phyloP scores from a whole-genome alignment of 2,888 invertebrate species.

The Phasia obesa region DNA sequence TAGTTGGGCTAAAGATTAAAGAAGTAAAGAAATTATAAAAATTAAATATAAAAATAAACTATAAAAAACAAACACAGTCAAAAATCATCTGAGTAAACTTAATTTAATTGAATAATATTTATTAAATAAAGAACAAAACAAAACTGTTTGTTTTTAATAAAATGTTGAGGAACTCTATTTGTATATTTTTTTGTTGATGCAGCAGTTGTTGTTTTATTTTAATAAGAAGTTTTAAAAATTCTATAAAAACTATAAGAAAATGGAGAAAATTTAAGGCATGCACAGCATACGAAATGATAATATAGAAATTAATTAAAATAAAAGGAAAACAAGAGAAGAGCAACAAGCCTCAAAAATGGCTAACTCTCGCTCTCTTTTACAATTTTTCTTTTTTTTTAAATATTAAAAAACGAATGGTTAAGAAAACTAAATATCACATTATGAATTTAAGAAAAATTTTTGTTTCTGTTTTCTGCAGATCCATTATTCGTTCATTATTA shows the following conservation, averaged over 20 bases:
- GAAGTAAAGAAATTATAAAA: conserved; percentile 26
- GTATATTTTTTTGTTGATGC: conserved; percentile 45
- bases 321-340: conserved; percentile 32
- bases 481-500: too few relatives aligned
- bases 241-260: conserved; percentile 31
- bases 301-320: conserved; percentile 56
- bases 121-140: conserved; percentile 18
- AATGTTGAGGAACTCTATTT: conserved; percentile 65
- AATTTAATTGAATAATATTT: conserved; percentile 35
- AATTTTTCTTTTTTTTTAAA: conserved; percentile 34
- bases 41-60: conserved; percentile 35
- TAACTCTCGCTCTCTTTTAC: conserved; percentile 38
- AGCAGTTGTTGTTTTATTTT: conserved; percentile 39
- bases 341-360: conserved; percentile 5
- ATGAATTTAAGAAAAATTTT: conserved; percentile 60
- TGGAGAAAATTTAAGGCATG: conserved; percentile 53
- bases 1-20: conserved; percentile 41
- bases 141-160: conserved; percentile 20
- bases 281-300: conserved; percentile 68
- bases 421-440: conserved; percentile 68
- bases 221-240: conserved; percentile 37
- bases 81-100: conserved; percentile 24
- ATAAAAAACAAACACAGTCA: conserved; percentile 14
- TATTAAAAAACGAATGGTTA: conserved; percentile 34
- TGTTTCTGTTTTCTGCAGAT: conserved; percentile 54